Evolutionary conservation across 2,113 vertebrate species (phyloP), one percentile per base, ranked within the genome.

Genomic region (Charadrius vociferus): DNA sequence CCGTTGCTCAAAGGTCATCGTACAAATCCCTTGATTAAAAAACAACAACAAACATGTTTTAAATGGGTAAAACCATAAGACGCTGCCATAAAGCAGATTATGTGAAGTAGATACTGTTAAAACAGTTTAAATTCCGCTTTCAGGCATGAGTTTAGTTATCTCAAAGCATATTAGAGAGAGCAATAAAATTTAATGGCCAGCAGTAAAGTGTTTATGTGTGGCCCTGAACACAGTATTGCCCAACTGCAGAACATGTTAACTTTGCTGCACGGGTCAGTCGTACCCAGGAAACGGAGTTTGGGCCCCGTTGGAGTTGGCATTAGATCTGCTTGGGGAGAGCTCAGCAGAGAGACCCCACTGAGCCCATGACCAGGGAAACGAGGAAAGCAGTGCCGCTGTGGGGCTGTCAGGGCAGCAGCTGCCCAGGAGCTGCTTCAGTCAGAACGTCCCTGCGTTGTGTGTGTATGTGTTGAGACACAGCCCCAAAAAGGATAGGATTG

Each of bases 51-150:
- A 94, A 89, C 75, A 77, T 58, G 73, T 95, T 98, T 89, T 81
- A 92, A 97, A 97, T 92, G 59, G 59, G 66, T 88, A 93, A 96
- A 96, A 94, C 52, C 65, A 75, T 96, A 94, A 96, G 77, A 96
- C 2, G 6, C 49, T 63, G 45, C 66, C 20, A 65, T 97, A 96
- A 97, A 97, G 90, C 49, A 93, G 92, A 97, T 96, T 97, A 97
- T 88, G 67, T 92, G 95, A 92, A 93, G 94, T 75, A 97, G 90
- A 91, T 94, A 95, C 70, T 81, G 81, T 90, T 97, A 92, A 95
- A 97, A 96, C 66, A 34, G 80, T 77, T 96, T 96, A 96, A 95
- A 97, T 81, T 52, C 88, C 81, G 96, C 77, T 97, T 98, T 96
- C 95, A 97, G 73, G 67, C 94, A 95, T 66, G 81, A 94, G 63